phyloP scores from a whole-genome alignment of 2,113 vertebrate species.

The Holacanthus passer region DNA sequence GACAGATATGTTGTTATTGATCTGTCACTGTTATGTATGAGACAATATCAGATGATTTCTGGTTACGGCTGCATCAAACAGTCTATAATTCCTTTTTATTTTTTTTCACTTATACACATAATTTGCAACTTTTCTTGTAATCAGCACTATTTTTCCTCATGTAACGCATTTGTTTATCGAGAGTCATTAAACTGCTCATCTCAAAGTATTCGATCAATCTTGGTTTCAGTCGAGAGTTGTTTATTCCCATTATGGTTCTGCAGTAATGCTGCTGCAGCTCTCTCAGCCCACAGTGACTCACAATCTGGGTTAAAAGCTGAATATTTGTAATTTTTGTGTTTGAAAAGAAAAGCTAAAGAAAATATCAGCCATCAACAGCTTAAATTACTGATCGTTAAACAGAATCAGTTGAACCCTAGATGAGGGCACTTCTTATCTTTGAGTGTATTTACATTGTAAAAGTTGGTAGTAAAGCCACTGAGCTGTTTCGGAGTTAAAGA shows the following conservation, averaged over 20 bases:
- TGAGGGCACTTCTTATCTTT: conserved; percentile 12
- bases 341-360: not conserved
- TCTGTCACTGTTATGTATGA: not conserved
- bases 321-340: conserved; percentile 29
- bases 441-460: not conserved
- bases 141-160: not conserved
- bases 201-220: not conserved
- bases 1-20: conserved; percentile 9
- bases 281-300: not conserved
- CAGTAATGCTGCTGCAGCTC: conserved; percentile 9
- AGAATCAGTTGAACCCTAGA: not conserved
- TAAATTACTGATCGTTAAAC: not conserved
- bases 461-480: not conserved
- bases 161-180: not conserved
- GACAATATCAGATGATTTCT: no score
- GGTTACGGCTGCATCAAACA: not conserved
- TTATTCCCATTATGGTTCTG: not conserved
- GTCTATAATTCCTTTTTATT: not conserved
- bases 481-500: conserved; percentile 21
- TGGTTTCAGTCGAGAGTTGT: conserved; percentile 4
- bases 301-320: not conserved
- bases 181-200: not conserved
- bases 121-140: not conserved
- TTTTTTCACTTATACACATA: not conserved
- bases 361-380: not conserved